These are phyloP conservation scores for Eledona agricola DNA, from an alignment of 2,888 invertebrate genomes.

Conservation along the genomic window DNA sequence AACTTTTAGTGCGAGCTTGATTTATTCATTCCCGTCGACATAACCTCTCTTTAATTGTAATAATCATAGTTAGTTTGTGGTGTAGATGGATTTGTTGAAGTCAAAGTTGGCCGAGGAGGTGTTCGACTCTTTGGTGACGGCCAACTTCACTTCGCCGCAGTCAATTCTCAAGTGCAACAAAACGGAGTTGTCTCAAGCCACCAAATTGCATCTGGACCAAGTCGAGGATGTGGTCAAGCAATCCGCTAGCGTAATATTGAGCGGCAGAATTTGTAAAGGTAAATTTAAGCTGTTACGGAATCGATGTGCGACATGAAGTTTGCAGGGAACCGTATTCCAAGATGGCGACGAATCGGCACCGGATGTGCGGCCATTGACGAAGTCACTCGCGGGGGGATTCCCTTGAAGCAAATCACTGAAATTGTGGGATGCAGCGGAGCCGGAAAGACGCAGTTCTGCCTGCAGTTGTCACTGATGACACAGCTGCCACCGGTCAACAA, in stretches of 20 bases:
- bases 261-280: conserved; percentile 27
- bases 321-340: conserved; percentile 45
- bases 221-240: conserved; percentile 58
- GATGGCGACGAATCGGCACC: conserved; percentile 57
- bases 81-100: conserved; percentile 12
- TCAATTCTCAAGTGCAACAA: conserved; percentile 1
- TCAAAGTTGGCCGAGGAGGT: neutral
- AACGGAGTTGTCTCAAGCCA: conserved; percentile 39
- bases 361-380: conserved; percentile 71
- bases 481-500: conserved; percentile 66
- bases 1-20: conserved; percentile 50
- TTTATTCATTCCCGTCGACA: too few relatives aligned
- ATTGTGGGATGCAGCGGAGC: conserved; percentile 82
- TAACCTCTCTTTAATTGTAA: too few relatives aligned
- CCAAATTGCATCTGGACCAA: conserved; percentile 59
- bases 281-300: neutral
- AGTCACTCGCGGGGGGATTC: conserved; percentile 73
- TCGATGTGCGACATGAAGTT: neutral
- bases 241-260: conserved; percentile 51
- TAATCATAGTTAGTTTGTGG: neutral
- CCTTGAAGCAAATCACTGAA: conserved; percentile 76
- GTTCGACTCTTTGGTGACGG: conserved; percentile 6
- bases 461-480: conserved; percentile 74
- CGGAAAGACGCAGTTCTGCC: conserved; percentile 83
- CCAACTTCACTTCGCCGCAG: conserved; percentile 10